A percentile compares a stretch with the other conserved stretches of the same genome.
Conservation (phyloP, 2,797 vertebrate species). For the Notolabrus celidotus region DNA sequence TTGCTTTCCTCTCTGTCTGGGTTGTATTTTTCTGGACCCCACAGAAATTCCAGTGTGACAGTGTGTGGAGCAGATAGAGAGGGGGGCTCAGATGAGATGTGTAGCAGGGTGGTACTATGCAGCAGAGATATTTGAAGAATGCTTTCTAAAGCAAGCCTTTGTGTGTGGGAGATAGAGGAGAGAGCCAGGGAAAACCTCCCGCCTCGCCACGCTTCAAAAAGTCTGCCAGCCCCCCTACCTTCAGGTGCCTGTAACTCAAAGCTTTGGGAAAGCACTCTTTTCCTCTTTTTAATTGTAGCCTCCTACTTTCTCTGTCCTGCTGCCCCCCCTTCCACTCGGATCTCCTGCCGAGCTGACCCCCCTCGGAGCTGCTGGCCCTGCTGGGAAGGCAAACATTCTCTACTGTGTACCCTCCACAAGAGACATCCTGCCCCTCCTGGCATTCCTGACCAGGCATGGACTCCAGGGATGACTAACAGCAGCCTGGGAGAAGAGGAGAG, state of each 20-base stretch:
- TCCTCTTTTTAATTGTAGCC: constrained; percentile 59
- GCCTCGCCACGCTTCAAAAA: constrained; percentile 55
- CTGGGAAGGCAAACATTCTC: constrained; percentile 81
- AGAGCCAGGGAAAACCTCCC: constrained; percentile 40
- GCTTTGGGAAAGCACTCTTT: constrained; percentile 62
- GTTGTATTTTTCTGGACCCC: constrained; percentile 54
- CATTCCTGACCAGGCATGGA: constrained; percentile 61
- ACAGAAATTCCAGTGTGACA: constrained; percentile 58
- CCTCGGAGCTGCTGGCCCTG: constrained; percentile 70
- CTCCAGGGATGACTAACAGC: constrained; percentile 51
- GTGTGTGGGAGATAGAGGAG: constrained; percentile 49
- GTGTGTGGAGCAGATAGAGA: constrained; percentile 17
- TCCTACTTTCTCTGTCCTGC: constrained; percentile 38
- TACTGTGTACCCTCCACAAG: constrained; percentile 65
- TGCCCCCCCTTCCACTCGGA: constrained; percentile 18
- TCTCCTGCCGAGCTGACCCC: constrained; percentile 53
- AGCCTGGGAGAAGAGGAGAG: constrained; percentile 13
- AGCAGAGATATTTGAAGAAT: constrained; percentile 78
- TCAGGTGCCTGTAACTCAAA: constrained; percentile 65
- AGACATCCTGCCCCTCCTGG: constrained; percentile 73
- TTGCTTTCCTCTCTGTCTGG: constrained; percentile 45
- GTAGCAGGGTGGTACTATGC: constrained; percentile 45
- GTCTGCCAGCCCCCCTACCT: constrained; percentile 44
- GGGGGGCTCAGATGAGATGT: constrained; percentile 34
- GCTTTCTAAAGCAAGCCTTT: constrained; percentile 65